Evolutionary conservation across 2,888 invertebrate species (phyloP).

Genomic region (Nipponacmea schrenckii): DNA sequence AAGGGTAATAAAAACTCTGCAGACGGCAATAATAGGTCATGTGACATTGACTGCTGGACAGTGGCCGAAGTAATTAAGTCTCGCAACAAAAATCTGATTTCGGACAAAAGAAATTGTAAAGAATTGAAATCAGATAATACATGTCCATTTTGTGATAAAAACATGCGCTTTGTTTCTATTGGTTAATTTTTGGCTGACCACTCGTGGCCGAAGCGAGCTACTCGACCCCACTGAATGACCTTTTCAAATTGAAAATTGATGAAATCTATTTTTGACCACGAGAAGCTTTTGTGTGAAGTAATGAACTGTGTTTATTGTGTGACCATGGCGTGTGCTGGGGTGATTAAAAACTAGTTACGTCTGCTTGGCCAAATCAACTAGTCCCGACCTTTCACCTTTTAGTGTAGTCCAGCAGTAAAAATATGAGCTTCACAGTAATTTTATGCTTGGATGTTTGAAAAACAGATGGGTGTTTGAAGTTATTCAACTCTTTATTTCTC

Average conservation of each 20-base stretch:
- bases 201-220: conserved; percentile 3
- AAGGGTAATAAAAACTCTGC: background rate
- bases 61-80: background rate
- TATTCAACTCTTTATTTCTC: background rate
- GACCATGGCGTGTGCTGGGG: background rate
- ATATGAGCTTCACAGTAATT: background rate
- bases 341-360: conserved; percentile 9
- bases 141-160: background rate
- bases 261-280: background rate
- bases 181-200: background rate
- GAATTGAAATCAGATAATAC: conserved; percentile 1
- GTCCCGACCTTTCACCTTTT: background rate
- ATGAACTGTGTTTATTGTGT: background rate
- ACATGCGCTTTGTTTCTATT: background rate
- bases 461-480: background rate
- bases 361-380: background rate
- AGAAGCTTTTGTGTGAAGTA: background rate
- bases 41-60: background rate
- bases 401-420: conserved; percentile 1
- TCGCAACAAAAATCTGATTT: background rate
- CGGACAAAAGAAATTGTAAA: conserved; percentile 5
- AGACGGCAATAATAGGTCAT: background rate
- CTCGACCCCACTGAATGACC: background rate
- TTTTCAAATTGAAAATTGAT: conserved; percentile 6
- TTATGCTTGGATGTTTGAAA: background rate